These are phyloP conservation scores for Psilanteris sp. DNA, from an alignment of 1,140 invertebrate genomes.

Conservation along the genomic window DNA sequence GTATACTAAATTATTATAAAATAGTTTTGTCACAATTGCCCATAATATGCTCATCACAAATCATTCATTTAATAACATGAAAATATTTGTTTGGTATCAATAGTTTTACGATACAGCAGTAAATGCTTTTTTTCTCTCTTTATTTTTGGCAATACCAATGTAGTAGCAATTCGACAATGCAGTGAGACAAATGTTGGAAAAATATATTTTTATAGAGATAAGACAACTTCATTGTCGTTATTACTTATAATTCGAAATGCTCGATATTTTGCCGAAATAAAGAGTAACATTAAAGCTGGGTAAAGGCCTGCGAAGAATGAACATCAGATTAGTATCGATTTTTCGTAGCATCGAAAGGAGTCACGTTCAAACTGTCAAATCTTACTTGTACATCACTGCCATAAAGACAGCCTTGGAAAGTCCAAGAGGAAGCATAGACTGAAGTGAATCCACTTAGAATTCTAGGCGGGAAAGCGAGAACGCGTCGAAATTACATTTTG, in stretches of 20 bases:
- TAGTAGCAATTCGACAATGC: conserved; percentile 6
- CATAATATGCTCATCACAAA: too few relatives aligned
- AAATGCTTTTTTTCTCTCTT: conserved; percentile 44
- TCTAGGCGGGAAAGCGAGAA: conserved; percentile 66
- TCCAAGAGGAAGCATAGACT: conserved; percentile 40
- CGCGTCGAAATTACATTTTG: conserved; percentile 76
- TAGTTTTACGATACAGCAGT: too few relatives aligned
- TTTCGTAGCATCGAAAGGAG: conserved; percentile 54
- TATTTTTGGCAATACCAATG: conserved; percentile 14
- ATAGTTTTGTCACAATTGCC: too few relatives aligned
- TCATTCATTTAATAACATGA: too few relatives aligned
- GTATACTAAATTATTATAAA: too few relatives aligned
- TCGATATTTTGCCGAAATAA: conserved; percentile 36
- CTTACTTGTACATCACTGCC: conserved; percentile 67
- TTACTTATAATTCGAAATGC: conserved; percentile 39
- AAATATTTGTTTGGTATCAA: too few relatives aligned
- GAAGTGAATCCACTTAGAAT: conserved; percentile 69
- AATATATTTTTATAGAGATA: conserved; percentile 48
- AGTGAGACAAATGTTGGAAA: conserved; percentile 48
- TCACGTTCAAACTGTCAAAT: conserved; percentile 74
- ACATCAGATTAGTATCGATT: conserved; percentile 68
- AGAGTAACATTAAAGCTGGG: background rate
- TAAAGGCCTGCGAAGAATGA: conserved; percentile 39
- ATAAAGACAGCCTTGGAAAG: conserved; percentile 36
- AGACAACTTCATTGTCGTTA: conserved; percentile 46